phyloP scores from a whole-genome alignment of 2,113 vertebrate genomes.

The Acanthochromis polyacanthus region DNA sequence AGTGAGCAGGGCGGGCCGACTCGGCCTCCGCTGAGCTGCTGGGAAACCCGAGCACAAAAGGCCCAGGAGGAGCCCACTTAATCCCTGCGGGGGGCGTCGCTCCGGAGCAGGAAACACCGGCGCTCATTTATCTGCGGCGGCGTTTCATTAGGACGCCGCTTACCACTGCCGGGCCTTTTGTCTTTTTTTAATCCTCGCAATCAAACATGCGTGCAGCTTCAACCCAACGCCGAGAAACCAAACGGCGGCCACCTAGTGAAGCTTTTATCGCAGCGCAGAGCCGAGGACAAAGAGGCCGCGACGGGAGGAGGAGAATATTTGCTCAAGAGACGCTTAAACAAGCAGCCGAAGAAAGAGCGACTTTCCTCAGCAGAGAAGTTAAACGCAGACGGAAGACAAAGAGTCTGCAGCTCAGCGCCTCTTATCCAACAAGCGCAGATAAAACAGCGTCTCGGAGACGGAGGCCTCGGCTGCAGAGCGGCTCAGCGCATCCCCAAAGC shows the following conservation, averaged over 20 bases:
- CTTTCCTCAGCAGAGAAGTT: constrained; percentile 49
- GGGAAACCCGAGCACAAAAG: constrained; percentile 78
- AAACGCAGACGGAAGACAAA: constrained; percentile 8
- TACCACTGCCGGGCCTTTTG: constrained; percentile 66
- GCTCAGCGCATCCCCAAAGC: constrained; percentile 65
- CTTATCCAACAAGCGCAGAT: constrained; percentile 71
- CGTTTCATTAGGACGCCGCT: constrained; percentile 77
- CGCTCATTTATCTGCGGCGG: constrained; percentile 62
- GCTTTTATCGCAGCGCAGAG: constrained; percentile 51
- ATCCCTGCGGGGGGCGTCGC: constrained; percentile 72
- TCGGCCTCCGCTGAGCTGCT: constrained; percentile 40
- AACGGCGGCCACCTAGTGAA: constrained; percentile 58
- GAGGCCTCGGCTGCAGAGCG: too few relatives aligned
- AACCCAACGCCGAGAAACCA: constrained; percentile 57
- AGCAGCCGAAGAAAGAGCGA: constrained; percentile 41
- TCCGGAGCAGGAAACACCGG: constrained; percentile 61
- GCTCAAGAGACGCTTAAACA: constrained; percentile 65
- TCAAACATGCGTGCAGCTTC: constrained; percentile 69
- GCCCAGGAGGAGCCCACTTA: constrained; percentile 83
- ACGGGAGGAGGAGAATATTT: neutral
- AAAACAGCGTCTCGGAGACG: constrained; percentile 72
- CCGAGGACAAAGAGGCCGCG: constrained; percentile 39
- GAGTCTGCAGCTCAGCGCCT: constrained; percentile 63
- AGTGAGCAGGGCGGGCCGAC: too few relatives aligned
- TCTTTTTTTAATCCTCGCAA: constrained; percentile 72